phyloP scores from a whole-genome alignment of 2,113 vertebrate genomes.

The Todiramphus saurophagus region DNA sequence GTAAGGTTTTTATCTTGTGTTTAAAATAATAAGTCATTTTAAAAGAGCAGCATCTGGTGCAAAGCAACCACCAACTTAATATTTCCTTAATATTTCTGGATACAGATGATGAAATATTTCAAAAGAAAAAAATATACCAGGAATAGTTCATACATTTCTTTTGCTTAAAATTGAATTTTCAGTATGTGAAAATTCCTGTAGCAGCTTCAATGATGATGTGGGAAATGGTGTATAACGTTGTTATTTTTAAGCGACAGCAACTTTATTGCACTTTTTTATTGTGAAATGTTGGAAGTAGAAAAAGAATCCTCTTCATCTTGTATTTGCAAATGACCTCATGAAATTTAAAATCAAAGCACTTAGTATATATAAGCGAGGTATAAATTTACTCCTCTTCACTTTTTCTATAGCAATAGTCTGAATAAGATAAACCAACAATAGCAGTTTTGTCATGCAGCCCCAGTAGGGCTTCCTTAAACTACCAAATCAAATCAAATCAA shows the following conservation, averaged over 20 bases:
- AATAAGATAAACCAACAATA: neutral
- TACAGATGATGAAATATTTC: neutral
- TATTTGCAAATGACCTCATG: neutral
- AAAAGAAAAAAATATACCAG: neutral
- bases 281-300: neutral
- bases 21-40: neutral
- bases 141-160: neutral
- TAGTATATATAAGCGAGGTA: neutral
- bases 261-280: neutral
- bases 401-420: neutral
- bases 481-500: neutral
- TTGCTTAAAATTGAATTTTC: neutral
- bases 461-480: neutral
- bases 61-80: neutral
- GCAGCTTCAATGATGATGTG: neutral
- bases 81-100: neutral
- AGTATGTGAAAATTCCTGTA: neutral
- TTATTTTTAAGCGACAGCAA: neutral
- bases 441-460: neutral
- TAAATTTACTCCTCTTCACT: neutral
- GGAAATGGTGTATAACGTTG: neutral
- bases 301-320: neutral
- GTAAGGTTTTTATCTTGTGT: neutral
- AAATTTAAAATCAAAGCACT: neutral
- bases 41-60: neutral